Evolutionary conservation across 2,888 invertebrate genomes (phyloP), one percentile per base, ranked within the genome.

Genomic region (Homarus gammarus): DNA sequence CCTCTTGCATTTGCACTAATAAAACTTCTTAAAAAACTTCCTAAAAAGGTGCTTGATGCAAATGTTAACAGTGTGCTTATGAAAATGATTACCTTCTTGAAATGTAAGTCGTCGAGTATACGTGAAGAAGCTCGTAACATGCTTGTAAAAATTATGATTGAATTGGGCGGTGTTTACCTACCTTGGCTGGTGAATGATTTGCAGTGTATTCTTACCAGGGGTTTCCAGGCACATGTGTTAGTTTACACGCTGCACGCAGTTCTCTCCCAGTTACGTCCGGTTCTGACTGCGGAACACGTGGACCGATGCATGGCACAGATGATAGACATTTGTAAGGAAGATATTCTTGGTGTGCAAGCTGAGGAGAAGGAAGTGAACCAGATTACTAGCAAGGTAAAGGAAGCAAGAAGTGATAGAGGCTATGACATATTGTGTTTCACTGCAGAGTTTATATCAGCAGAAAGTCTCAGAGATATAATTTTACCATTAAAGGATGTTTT

Each of bases 171-270:
- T 0, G 94, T 95, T 27, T 98, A 98, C 94, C 95, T 99, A 91
- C 95, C 96, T 10, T 95, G 96, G 93, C 94, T 99, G 36, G 94
- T 99, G 18, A 96, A 96, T 90, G 98, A 98, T 94, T 95, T 99
- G 93, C 96, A 96, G 56, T 94, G 96, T 5, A 94, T 97, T 33
- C 94, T 99, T 84, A 97, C 96, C 0, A 95, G 96, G 93, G 99
- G 99, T 18, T 99, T 97, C 93, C 98, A 99, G 95, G 96, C 98
- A 1, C 99, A 99, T 93, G 99, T 99, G 0, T 94, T 99, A 84
- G 98, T 96, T 91, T 90, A 83, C 64, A 98, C 99, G 0, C 95
- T 98, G 33, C 97, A 99, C 93, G 95, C 96, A 0, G 95, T 99
- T 5, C 94, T 99, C 82, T 96, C 96, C 87, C 95, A 96, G 40